Percentiles rank a stretch among this genome's conserved stretches.
Evolutionary conservation across 2,113 vertebrate species (phyloP).

Genomic region (Lamprotornis superbus): DNA sequence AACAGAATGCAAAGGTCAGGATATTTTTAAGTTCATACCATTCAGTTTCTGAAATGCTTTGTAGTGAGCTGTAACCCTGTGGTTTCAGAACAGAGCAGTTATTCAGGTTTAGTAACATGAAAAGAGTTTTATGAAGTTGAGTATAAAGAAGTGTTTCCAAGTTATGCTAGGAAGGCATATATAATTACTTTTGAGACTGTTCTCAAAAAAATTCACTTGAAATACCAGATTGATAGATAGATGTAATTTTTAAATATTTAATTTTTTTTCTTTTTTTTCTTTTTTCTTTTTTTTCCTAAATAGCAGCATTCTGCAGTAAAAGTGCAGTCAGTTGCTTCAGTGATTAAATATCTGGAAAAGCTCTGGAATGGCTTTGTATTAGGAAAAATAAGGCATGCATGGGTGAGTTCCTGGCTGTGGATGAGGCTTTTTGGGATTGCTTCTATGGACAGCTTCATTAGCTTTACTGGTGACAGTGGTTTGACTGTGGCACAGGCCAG

Average conservation of each 20-base stretch:
- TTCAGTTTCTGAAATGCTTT: neutral
- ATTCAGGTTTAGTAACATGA: slow-evolving; percentile 15
- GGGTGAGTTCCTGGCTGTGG: neutral
- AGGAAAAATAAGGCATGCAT: neutral
- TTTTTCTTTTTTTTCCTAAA: accelerated
- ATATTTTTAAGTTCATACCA: neutral
- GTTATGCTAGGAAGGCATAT: neutral
- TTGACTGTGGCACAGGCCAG: neutral
- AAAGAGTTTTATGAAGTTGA: slow-evolving; percentile 2
- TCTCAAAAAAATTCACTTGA: neutral
- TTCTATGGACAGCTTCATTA: neutral
- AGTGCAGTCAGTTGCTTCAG: neutral
- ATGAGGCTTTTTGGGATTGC: neutral
- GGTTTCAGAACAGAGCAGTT: slow-evolving; percentile 27
- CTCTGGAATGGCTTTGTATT: slow-evolving; percentile 3
- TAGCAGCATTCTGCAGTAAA: neutral
- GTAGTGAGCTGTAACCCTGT: neutral
- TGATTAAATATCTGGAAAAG: neutral
- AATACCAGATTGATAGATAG: neutral
- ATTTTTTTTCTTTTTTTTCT: too few relatives aligned
- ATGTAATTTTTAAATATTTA: neutral
- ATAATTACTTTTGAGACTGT: neutral
- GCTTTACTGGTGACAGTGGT: neutral
- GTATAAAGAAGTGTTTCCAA: slow-evolving; percentile 24
- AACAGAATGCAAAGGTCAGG: neutral